Evolutionary conservation across 2,797 vertebrate genomes (phyloP).

Genomic region (Silurus aristotelis): DNA sequence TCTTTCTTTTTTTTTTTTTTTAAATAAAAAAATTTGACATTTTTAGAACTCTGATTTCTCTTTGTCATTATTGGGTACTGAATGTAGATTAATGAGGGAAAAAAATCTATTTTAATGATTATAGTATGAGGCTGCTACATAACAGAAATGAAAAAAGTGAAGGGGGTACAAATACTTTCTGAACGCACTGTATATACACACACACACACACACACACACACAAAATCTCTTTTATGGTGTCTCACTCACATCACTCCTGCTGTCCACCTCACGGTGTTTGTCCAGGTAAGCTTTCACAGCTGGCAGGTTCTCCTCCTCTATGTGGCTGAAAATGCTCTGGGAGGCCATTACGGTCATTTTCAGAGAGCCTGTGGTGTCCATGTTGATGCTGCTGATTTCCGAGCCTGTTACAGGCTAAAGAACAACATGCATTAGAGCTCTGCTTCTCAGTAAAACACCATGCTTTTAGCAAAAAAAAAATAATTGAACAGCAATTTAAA

Average conservation of each 20-base stretch:
- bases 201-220: no score
- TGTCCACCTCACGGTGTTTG: constrained; percentile 93
- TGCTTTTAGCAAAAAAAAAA: background rate
- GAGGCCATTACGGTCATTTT: constrained; percentile 88
- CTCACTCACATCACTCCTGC: constrained; percentile 90
- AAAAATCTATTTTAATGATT: no score
- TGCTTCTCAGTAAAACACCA: background rate
- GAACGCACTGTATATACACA: no score
- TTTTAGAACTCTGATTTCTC: no score
- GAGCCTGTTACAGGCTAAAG: constrained; percentile 24
- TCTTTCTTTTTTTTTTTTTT: no score
- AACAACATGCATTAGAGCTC: constrained; percentile 34
- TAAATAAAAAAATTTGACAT: no score
- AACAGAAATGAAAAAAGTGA: no score
- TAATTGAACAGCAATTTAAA: no score
- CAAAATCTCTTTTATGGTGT: background rate
- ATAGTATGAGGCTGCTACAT: no score
- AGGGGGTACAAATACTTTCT: no score
- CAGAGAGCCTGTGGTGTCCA: constrained; percentile 76
- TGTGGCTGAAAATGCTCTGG: constrained; percentile 89
- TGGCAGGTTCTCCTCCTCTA: constrained; percentile 93
- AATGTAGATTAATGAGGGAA: no score
- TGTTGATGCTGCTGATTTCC: constrained; percentile 58
- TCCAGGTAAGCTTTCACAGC: constrained; percentile 90
- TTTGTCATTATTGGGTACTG: no score